Conservation (phyloP, 2,888 invertebrate genomes). For the Pemphredon lugubris region DNA sequence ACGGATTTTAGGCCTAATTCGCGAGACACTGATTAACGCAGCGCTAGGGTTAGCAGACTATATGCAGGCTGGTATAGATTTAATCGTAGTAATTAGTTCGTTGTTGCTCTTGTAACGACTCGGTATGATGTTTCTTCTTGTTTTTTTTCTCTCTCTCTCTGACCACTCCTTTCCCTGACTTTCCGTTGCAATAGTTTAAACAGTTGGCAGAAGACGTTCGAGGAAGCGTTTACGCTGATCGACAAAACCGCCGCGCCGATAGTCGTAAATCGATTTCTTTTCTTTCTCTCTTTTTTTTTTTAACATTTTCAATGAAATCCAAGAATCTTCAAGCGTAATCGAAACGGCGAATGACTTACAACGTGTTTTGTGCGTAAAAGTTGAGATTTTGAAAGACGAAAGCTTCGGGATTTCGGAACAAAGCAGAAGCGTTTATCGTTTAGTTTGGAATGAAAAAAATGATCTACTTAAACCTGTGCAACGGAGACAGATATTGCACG, state of each 20-base stretch:
- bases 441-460: too few relatives aligned
- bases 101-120: slow-evolving; percentile 69
- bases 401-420: background rate
- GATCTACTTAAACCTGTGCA: slow-evolving; percentile 37
- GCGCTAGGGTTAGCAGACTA: slow-evolving; percentile 63
- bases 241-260: slow-evolving; percentile 2
- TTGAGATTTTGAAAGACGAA: background rate
- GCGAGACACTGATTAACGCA: slow-evolving; percentile 67
- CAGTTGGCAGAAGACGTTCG: slow-evolving; percentile 8
- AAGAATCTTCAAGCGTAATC: background rate
- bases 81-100: slow-evolving; percentile 66
- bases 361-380: slow-evolving; percentile 11
- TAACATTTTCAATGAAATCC: too few relatives aligned
- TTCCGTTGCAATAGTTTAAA: slow-evolving; percentile 34
- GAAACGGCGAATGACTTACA: background rate
- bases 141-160: slow-evolving; percentile 11
- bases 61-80: slow-evolving; percentile 48
- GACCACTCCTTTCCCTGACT: slow-evolving; percentile 6
- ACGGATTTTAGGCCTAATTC: slow-evolving; percentile 73
- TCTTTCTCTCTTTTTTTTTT: too few relatives aligned
- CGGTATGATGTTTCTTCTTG: too few relatives aligned
- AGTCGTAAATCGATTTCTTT: slow-evolving; percentile 5
- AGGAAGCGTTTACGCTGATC: slow-evolving; percentile 5
- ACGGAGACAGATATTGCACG: slow-evolving; percentile 46
- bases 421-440: slow-evolving; percentile 23